Evolutionary conservation across 2,113 vertebrate genomes (phyloP), one percentile per base, ranked within the genome.

Genomic region (Ictidomys tridecemlineatus): DNA sequence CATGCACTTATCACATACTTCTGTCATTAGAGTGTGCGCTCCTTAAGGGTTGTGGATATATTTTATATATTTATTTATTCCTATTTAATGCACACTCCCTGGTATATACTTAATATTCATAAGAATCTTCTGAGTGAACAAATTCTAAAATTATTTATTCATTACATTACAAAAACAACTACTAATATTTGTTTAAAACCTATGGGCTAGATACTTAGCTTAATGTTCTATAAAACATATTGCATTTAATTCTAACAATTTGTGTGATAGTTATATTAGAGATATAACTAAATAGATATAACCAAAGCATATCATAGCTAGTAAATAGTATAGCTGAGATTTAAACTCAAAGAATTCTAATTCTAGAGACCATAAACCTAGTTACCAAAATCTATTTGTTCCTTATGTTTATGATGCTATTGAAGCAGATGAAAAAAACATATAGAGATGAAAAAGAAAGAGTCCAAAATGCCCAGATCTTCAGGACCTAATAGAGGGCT

Each of bases 331-430:
- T 24, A 85, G 32, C 30, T 37, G 16, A 30, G 30, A 79, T 67
- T 85, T 85, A 39, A 89, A 51, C 34, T 78, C 34, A 78, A 85
- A 30, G 78, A 20, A 58, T 58, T 58, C 56, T 58, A 58, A 58
- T 58, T 58, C 20, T 72, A 78, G 10, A 84, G 32, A 70, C 34
- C 63, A 85, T 77, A 72, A 84, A 28, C 10, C 84, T 51, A 63
- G 10, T 84, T 51, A 58, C 11, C 61, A 86, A 92, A 92, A 87
- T 87, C 24, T 45, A 87, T 74, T 80, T 89, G 13, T 87, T 94
- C 34, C 42, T 28, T 26, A 65, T 67, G 22, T 80, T 80, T 17
- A 32, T 65, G 28, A 4, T 8, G 42, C 22, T 86, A 37, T 34
- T 45, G 65, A 32, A 80, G 4, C 51, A 8, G 39, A 72, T 56